Evolutionary conservation across 1,140 invertebrate species (phyloP), one percentile per base, ranked within the genome.

Genomic region (Gonatopus flavifemur): DNA sequence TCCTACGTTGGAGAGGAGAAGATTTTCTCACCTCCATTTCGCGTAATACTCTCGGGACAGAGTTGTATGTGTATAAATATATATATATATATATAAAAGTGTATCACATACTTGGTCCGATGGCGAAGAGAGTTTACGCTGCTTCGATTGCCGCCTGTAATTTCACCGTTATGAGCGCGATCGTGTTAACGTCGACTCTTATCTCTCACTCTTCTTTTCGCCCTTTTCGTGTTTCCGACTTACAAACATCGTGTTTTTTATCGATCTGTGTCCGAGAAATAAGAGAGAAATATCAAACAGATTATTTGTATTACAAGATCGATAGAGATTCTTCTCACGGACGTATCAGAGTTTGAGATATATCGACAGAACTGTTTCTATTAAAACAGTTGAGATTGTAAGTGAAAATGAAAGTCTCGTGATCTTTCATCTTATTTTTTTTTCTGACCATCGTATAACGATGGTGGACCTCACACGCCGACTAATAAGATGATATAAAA

Each of bases 41-140:
- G 62, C 64, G 61, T 72, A 67, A 70, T 72, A 70, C 64, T 68
- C 67, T 49, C 54, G 63, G 63, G 62, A 70, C 57, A 44, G 41
- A 41, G 32, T 21, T 33, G 22, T 16, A 15, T 39, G 45, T 30
- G 39, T 47, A 39, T 38, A 21, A 47, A 51, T 48, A 47, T 37
- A 39, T 40, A 24, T 38, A 24, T 18, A 35, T 31, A 33, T 10
- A 15, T 51, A 49, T 52, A 41, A 56, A 50, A 54, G 55, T 51
- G 37, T 49, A 60, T 61, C 44, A 45, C 52, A n/a, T n/a, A n/a
- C n/a, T n/a, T n/a, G n/a, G n/a, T n/a, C n/a, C n/a, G n/a, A n/a
- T n/a, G n/a, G n/a, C n/a, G n/a, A n/a, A n/a, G n/a, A n/a, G 50
- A 52, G 39, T 58, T 59, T 52, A 58, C 50, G 47, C 30, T 40